phyloP scores from a whole-genome alignment of 1,140 invertebrate species.

The Onthophagus taurus region DNA sequence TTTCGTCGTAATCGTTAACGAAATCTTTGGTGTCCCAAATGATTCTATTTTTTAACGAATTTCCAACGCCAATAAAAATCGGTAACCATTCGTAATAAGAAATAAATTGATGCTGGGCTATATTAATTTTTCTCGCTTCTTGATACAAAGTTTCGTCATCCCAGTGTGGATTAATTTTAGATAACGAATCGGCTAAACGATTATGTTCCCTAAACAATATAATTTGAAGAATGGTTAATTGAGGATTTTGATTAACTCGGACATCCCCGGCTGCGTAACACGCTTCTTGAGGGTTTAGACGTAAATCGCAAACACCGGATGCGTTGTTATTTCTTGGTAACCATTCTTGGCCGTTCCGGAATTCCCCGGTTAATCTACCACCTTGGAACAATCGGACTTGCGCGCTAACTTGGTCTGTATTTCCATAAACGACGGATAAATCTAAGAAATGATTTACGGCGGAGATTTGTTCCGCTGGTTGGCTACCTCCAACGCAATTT shows the following conservation, averaged over 20 bases:
- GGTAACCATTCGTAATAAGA: slow-evolving; percentile 81
- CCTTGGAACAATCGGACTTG: slow-evolving; percentile 53
- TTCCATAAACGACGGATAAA: slow-evolving; percentile 77
- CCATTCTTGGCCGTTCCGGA: slow-evolving; percentile 56
- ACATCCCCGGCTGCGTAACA: slow-evolving; percentile 70
- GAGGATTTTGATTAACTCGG: slow-evolving; percentile 79
- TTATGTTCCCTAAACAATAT: slow-evolving; percentile 86
- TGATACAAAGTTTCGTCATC: slow-evolving; percentile 79
- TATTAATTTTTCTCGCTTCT: slow-evolving; percentile 70
- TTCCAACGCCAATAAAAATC: slow-evolving; percentile 60
- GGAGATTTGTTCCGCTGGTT: slow-evolving; percentile 68
- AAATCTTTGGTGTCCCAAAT: slow-evolving; percentile 53
- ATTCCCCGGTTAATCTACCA: slow-evolving; percentile 52
- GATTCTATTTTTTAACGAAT: slow-evolving; percentile 59
- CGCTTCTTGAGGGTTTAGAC: slow-evolving; percentile 45
- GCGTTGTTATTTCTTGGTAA: slow-evolving; percentile 57
- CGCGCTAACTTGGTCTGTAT: slow-evolving; percentile 50
- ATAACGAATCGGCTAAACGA: slow-evolving; percentile 63
- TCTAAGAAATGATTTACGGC: slow-evolving; percentile 79
- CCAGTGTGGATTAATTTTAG: slow-evolving; percentile 76
- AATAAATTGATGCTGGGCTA: slow-evolving; percentile 75
- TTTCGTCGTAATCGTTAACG: slow-evolving; percentile 77
- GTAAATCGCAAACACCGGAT: slow-evolving; percentile 48
- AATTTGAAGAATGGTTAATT: slow-evolving; percentile 72
- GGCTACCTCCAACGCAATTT: slow-evolving; percentile 49